These are phyloP conservation scores for Grammomys dolichurus DNA, from an alignment of 2,113 vertebrate species.

Conservation along the genomic window DNA sequence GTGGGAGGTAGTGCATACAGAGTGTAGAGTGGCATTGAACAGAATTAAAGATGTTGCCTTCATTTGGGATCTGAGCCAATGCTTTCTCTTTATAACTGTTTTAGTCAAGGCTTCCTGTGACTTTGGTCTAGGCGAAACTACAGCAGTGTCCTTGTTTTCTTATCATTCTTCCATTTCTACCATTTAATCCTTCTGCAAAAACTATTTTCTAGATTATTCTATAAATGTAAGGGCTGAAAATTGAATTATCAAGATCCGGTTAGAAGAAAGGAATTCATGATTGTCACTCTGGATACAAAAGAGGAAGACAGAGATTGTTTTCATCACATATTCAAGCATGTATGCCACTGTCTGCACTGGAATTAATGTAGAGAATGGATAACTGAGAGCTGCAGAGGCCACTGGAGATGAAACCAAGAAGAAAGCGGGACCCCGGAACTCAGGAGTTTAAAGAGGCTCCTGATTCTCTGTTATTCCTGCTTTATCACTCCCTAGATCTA, in stretches of 20 bases:
- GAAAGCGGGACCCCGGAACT: neutral
- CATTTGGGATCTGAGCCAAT: neutral
- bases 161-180: neutral
- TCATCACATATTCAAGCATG: neutral
- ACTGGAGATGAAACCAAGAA: neutral
- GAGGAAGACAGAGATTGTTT: neutral
- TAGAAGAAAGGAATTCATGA: neutral
- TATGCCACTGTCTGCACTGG: neutral
- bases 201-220: neutral
- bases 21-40: neutral
- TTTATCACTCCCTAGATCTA: neutral
- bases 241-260: neutral
- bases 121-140: neutral
- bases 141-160: neutral
- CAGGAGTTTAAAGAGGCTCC: neutral
- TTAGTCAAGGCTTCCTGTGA: neutral
- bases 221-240: constrained; percentile 14
- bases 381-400: neutral
- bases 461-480: neutral
- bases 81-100: neutral
- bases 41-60: neutral
- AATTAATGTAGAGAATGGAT: constrained; percentile 1
- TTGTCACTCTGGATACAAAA: neutral
- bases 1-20: accelerated
- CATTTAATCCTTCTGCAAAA: neutral